Evolutionary conservation across 2,797 vertebrate genomes (phyloP).

Genomic region (Gallinago nigripennis): DNA sequence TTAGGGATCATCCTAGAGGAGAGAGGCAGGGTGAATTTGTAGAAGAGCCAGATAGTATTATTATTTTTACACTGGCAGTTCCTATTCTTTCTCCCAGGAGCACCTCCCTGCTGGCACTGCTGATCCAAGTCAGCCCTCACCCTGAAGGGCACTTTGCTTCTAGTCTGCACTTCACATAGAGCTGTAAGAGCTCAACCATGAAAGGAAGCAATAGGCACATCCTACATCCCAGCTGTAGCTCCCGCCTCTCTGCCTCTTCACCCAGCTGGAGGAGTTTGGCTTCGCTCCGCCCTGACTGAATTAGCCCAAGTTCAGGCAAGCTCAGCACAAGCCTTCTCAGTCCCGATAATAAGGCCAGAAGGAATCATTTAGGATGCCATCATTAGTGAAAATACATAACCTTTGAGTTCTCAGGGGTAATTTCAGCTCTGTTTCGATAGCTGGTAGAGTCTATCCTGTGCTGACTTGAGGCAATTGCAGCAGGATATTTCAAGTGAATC

Average conservation of each 20-base stretch:
- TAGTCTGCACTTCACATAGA: neutral
- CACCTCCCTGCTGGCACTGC: neutral
- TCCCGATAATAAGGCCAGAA: neutral
- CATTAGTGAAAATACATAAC: slow-evolving; percentile 12
- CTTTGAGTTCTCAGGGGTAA: neutral
- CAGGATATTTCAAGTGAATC: neutral
- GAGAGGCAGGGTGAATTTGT: neutral
- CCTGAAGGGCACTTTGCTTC: slow-evolving; percentile 22
- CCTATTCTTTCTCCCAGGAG: slow-evolving; percentile 16
- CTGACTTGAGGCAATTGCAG: neutral
- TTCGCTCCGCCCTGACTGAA: neutral
- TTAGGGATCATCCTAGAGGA: neutral
- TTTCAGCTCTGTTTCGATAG: neutral
- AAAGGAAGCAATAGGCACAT: slow-evolving; percentile 19
- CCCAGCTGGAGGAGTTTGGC: slow-evolving; percentile 12
- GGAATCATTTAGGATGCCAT: neutral
- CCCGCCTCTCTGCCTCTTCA: neutral
- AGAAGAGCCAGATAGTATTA: neutral
- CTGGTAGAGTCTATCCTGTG: neutral
- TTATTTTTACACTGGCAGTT: neutral
- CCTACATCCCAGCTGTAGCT: slow-evolving; percentile 7
- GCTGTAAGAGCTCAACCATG: slow-evolving; percentile 19
- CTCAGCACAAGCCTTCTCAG: neutral
- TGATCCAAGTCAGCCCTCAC: neutral
- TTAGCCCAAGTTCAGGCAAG: neutral